These are phyloP conservation scores for Goniozus legneri DNA, from an alignment of 1,140 invertebrate species.

Conservation along the genomic window DNA sequence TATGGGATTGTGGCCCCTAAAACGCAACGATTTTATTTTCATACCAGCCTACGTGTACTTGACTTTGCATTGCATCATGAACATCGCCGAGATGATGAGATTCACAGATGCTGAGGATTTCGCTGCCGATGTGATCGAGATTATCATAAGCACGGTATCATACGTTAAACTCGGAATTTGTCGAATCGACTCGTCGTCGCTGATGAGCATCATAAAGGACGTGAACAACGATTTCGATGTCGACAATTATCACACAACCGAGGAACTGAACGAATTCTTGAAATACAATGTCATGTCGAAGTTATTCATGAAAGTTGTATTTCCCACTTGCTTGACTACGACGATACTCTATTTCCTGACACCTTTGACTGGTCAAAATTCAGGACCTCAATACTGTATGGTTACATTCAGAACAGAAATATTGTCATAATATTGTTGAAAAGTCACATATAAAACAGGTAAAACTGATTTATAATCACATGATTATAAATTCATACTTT, in stretches of 20 bases:
- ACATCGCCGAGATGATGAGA: constrained; percentile 36
- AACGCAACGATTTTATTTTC: constrained; percentile 25
- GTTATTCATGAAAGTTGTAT: constrained; percentile 31
- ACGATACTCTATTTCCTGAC: constrained; percentile 37
- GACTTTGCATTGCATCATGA: constrained; percentile 30
- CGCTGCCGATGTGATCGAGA: constrained; percentile 42
- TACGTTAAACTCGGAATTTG: constrained; percentile 31
- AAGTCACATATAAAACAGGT: constrained; percentile 1
- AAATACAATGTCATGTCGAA: constrained; percentile 32
- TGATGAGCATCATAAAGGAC: constrained; percentile 31
- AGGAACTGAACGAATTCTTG: constrained; percentile 29
- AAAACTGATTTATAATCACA: neutral
- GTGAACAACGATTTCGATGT: constrained; percentile 31
- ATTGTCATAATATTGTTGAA: constrained; percentile 15
- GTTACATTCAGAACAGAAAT: too few species aligned
- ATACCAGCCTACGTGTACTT: constrained; percentile 32
- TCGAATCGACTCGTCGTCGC: constrained; percentile 22
- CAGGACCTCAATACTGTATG: too few species aligned
- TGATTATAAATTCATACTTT: neutral
- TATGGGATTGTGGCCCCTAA: constrained; percentile 38
- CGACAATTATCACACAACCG: constrained; percentile 22
- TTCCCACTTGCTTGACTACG: constrained; percentile 30
- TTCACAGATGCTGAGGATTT: constrained; percentile 38
- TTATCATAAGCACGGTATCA: constrained; percentile 39
- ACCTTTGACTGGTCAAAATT: too few species aligned